Base-by-base conservation (phyloP, 1,140 invertebrate species). In the Halyomorpha halys region DNA sequence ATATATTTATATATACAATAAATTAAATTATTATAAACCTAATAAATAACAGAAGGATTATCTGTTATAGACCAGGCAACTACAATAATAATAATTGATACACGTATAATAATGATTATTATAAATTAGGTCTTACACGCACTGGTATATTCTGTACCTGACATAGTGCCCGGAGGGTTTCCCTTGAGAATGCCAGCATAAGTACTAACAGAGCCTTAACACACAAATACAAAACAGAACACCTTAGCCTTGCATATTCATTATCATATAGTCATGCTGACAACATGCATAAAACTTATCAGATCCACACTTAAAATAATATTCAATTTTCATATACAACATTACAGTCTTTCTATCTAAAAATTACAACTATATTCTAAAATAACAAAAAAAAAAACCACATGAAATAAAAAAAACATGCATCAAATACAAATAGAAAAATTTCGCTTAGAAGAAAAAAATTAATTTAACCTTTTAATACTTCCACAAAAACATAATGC, bases 181-280 rank as follows among this genome's bases (percentile, higher is more conserved):
- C 85, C 85, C 77, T 84, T 83, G 76, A 87, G 81, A 75, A 84
- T 83, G 77, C 83, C 83, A 74, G 86, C 85, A 81, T 87, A 87
- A 83, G 82, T 83, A 83, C 82, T 83, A 77, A 79, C 76, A 75
- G 74, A 76, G 76, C 76, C 79, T 80, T 69, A 68, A 62, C 62
- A 63, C 47, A 66, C 44, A 67, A 61, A 65, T 25, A 69, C 62
- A 68, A 70, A 71, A 70, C 65, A 70, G 62, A 65, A 63, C 61
- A 68, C 64, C 53, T 62, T 63, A 65, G 59, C 64, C 59, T 56
- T 65, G 47, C 63, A 62, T 39, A 51, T 23, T 34, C 34, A 30
- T 44, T 13, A 60, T 23, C 5, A 25, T 4, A 53, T 19, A 53
- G 18, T 23, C 53, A 56, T 56, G 53, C 53, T 56, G 6, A 23